Evolutionary conservation across 2,797 vertebrate genomes (phyloP).

Genomic region (Champsocephalus gunnari): DNA sequence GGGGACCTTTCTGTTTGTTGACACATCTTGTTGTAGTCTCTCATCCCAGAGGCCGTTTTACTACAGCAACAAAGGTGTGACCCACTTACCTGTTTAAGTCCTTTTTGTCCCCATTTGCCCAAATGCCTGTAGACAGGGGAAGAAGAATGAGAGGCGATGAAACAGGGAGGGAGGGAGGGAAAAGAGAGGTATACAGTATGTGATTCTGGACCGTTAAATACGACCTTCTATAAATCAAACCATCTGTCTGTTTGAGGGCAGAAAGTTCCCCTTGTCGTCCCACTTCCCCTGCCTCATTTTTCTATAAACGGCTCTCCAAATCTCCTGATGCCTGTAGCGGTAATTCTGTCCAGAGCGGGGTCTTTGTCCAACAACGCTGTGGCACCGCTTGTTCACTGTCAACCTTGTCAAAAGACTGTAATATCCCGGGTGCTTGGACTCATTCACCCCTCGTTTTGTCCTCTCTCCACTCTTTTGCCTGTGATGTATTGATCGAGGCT

Average conservation of each 20-base stretch:
- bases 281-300: slow-evolving; percentile 27
- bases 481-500: slow-evolving; percentile 60
- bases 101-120: slow-evolving; percentile 59
- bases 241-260: slow-evolving; percentile 47
- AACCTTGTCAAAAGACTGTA: slow-evolving; percentile 40
- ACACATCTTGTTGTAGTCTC: slow-evolving; percentile 38
- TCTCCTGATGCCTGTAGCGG: slow-evolving; percentile 45
- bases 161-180: background rate
- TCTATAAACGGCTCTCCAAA: slow-evolving; percentile 36
- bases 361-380: slow-evolving; percentile 29
- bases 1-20: slow-evolving; percentile 29
- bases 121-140: slow-evolving; percentile 27
- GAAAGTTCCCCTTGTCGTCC: slow-evolving; percentile 26
- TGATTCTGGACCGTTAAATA: slow-evolving; percentile 20
- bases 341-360: slow-evolving; percentile 50
- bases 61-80: slow-evolving; percentile 60
- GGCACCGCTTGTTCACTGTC: slow-evolving; percentile 35
- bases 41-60: slow-evolving; percentile 43
- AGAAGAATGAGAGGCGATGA: slow-evolving; percentile 18
- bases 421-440: slow-evolving; percentile 48
- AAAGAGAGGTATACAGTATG: slow-evolving; percentile 1
- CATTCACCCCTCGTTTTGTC: slow-evolving; percentile 30
- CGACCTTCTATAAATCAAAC: slow-evolving; percentile 63
- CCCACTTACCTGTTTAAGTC: slow-evolving; percentile 76
- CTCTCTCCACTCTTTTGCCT: slow-evolving; percentile 14